Base-by-base conservation (phyloP, 2,797 vertebrate genomes). In the Cyprinodon diabolis region DNA sequence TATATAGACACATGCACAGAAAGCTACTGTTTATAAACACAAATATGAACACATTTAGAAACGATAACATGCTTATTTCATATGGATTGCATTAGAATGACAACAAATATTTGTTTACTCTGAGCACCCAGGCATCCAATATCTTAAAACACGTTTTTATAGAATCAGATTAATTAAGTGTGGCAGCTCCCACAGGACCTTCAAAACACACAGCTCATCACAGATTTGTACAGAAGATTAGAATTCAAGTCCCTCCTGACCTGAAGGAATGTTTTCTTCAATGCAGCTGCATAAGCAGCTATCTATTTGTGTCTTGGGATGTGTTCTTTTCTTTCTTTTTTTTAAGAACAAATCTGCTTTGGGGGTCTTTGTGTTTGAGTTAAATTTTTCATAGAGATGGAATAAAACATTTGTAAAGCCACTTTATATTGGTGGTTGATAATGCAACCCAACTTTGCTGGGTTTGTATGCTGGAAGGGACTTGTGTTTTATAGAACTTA, bases 101-200 rank as follows among this genome's bases (percentile, higher is more conserved):
- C 45, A 62, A 68, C 52, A 71, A 91, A 91, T 88, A 90, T 92
- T 89, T 93, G 89, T 90, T 91, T 89, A 83, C 81, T 70, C 85
- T 48, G 48, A 75, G 75, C 82, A 82, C 83, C 82, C 73, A 69
- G 73, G 71, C 25, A 49, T 51, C 82, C 67, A 45, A 60, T 77
- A 68, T 84, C 80, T 77, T 81, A 81, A 79, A 82, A 83, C 82
- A 84, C 30, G 30, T 30, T 80, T 92, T 91, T 89, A 90, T 86
- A 80, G 90, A 89, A 90, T 77, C 74, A 90, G 89, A 90, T 93
- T 88, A 89, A 92, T 91, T 85, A 90, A 88, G 84, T 83, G 80
- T 86, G 78, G 87, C 86, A 71, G 81, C 81, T 90, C 91, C 90
- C 88, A 83, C 69, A 71, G 85, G 87, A 87, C 48, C 3, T 21